Conservation (phyloP, 2,888 invertebrate genomes). For the Apamea anceps region DNA sequence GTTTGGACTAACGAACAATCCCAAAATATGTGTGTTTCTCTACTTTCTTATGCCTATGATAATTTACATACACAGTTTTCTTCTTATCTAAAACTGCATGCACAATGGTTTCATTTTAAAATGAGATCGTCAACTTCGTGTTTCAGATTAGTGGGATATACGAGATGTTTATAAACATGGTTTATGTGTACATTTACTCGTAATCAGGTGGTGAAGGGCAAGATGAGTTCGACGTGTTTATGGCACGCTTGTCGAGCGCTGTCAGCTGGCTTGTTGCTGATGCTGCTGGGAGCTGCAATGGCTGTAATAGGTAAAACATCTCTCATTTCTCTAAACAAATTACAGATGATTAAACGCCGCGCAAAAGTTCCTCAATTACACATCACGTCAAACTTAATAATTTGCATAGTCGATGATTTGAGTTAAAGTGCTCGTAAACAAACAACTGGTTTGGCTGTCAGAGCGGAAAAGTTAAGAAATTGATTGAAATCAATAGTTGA, state of each 20-base stretch:
- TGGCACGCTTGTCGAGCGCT: slow-evolving; percentile 98
- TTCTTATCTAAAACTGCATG: background rate
- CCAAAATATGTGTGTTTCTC: background rate
- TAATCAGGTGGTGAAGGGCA: slow-evolving; percentile 94
- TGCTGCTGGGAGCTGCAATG: slow-evolving; percentile 97
- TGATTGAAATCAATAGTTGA: slow-evolving; percentile 38
- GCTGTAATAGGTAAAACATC: slow-evolving; percentile 94
- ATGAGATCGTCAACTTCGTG: background rate
- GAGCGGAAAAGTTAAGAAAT: slow-evolving; percentile 20
- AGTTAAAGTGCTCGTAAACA: slow-evolving; percentile 29
- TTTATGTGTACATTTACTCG: background rate
- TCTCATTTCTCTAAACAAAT: background rate
- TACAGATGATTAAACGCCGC: background rate
- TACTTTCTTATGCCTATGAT: background rate
- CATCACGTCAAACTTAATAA: slow-evolving; percentile 21
- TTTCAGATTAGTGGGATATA: background rate
- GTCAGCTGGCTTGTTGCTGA: slow-evolving; percentile 95
- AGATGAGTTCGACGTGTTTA: slow-evolving; percentile 96
- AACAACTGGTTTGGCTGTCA: slow-evolving; percentile 8
- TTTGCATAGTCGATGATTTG: slow-evolving; percentile 8
- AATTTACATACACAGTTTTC: background rate
- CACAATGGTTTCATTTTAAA: background rate
- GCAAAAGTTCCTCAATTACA: slow-evolving; percentile 10
- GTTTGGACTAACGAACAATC: background rate
- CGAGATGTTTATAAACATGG: background rate